Evolutionary conservation across 1,140 invertebrate species (phyloP), one percentile per base, ranked within the genome.

Genomic region (Listronotus oregonensis): DNA sequence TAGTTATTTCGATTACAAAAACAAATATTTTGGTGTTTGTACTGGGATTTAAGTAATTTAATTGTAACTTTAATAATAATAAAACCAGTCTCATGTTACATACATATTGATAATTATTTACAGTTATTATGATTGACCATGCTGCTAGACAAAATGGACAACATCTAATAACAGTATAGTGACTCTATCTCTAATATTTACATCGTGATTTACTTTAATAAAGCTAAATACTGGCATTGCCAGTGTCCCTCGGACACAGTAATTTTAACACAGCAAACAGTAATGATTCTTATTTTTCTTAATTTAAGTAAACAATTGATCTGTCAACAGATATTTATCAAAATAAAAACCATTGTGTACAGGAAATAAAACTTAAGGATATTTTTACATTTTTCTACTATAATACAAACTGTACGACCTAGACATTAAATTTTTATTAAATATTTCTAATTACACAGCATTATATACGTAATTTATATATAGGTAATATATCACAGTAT

Each of bases 401-500:
- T 71, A 68, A 67, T 75, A 72, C 68, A 71, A 31, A 57, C 32
- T 55, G 12, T 51, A 50, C 57, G 32, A 46, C n/a, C 66, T 67
- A 67, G 57, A 58, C 46, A 62, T 60, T 62, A 66, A 62, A 15
- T 49, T 62, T 69, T 67, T 32, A 18, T 47, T 64, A 72, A 69
- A 61, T 67, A 69, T 64, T 60, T 72, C 62, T 74, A 74, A 69
- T 70, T 69, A 72, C 71, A 74, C 66, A 70, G 69, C 67, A 71
- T 73, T 73, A 56, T 60, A 66, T 66, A 66, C 57, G 64, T 66
- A 66, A 66, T 40, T 60, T 50, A 60, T 66, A 60, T 71, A 74
- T 72, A 71, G 75, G 72, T 77, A 71, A 68, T 78, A 73, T 79
- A 78, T 78, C 75, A 77, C 75, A 77, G 76, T 72, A 75, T 76